These are phyloP conservation scores for Pantherophis vulpinus DNA, from an alignment of 2,797 vertebrate genomes.

Conservation along the genomic window DNA sequence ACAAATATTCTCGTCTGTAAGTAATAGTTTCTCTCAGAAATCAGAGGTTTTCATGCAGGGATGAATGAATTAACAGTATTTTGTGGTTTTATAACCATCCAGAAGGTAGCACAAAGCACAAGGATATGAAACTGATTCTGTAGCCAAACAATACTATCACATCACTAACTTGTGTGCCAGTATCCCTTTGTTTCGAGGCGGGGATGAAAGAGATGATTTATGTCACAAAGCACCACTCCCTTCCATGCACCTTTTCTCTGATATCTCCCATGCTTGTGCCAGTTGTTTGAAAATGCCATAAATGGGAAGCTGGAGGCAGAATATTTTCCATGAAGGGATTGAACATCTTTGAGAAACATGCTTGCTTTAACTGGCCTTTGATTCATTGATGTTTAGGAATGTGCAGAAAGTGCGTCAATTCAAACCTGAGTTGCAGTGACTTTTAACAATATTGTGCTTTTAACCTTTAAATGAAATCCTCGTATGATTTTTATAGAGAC, in stretches of 20 bases:
- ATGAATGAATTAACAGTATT: not conserved
- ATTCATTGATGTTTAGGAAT: not conserved
- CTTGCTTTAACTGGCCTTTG: not conserved
- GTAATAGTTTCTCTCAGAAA: not conserved
- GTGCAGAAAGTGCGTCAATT: not conserved
- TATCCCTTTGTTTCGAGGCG: not conserved
- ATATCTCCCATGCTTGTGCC: not conserved
- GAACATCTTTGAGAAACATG: not conserved
- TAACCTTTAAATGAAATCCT: constrained; percentile 3
- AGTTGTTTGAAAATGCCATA: not conserved
- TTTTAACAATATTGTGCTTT: constrained; percentile 2
- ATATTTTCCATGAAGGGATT: not conserved
- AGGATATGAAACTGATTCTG: not conserved
- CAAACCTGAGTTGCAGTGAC: not conserved
- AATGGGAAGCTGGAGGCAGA: not conserved
- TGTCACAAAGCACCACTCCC: not conserved
- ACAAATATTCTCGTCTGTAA: not conserved
- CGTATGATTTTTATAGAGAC: not conserved
- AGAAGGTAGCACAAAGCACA: not conserved
- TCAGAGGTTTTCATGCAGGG: not conserved
- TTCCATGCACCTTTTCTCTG: not conserved
- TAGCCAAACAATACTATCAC: not conserved
- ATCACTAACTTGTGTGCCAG: not conserved
- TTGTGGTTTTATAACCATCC: not conserved
- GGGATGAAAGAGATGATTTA: not conserved